phyloP scores from a whole-genome alignment of 2,113 vertebrate species.

The Solea senegalensis region DNA sequence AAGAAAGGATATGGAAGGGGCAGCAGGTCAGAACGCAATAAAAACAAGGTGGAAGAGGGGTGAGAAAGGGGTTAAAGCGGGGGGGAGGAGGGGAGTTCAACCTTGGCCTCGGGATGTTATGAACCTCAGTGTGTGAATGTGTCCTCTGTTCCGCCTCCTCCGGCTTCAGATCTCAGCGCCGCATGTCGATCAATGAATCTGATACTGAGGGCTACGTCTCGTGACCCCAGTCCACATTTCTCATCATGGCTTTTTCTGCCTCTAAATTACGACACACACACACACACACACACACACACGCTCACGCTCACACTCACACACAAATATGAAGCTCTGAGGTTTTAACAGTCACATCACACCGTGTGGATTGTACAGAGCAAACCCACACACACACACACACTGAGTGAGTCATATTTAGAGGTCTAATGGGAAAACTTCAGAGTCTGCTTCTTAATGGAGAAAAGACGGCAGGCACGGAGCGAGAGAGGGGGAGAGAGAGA shows the following conservation, averaged over 20 bases:
- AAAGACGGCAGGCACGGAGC: constrained; percentile 10
- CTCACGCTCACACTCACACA: constrained; percentile 33
- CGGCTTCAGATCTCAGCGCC: constrained; percentile 27
- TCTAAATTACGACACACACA: constrained; percentile 15
- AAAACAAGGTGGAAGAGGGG: constrained; percentile 18
- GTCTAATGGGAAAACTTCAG: constrained; percentile 58
- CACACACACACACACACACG: constrained; percentile 24
- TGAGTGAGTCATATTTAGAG: constrained; percentile 59
- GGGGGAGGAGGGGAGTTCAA: constrained; percentile 22
- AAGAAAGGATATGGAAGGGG: not conserved
- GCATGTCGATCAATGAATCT: constrained; percentile 34
- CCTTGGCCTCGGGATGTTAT: constrained; percentile 47
- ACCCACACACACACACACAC: constrained; percentile 49
- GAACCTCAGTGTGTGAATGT: constrained; percentile 66
- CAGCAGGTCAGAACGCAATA: constrained; percentile 16
- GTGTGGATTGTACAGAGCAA: constrained; percentile 26
- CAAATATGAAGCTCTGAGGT: constrained; percentile 31
- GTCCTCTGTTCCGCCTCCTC: constrained; percentile 60
- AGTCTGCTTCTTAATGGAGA: constrained; percentile 43
- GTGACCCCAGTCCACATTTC: not conserved
- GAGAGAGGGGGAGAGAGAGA: constrained; percentile 8
- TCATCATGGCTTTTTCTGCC: constrained; percentile 31
- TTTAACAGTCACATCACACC: constrained; percentile 57
- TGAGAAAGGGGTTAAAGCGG: constrained; percentile 34
- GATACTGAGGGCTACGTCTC: constrained; percentile 23